Evolutionary conservation across 2,113 vertebrate species (phyloP), one percentile per base, ranked within the genome.

Genomic region (Leptobrachium ailaonicum): DNA sequence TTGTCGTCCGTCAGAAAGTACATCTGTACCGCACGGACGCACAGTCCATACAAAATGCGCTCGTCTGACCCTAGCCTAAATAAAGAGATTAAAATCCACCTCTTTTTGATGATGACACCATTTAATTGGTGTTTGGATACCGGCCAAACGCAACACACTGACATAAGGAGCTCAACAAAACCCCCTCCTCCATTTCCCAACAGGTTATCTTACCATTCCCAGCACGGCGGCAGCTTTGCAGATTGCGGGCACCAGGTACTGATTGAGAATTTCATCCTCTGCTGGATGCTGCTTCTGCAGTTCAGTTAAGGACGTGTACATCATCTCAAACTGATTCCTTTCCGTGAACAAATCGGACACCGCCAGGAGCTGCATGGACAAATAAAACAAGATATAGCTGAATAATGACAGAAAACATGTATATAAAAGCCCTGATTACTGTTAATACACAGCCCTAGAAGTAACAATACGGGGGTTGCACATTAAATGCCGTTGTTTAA

Each of bases 281-380:
- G 95, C 88, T 0, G 97, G 98, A 83, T 99, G 98, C 41, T 93
- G 93, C 87, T 96, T 96, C 81, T 96, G 94, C 63, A 99, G 86
- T 74, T 98, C 97, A n/a, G 91, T 95, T 87, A 99, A 79, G 0
- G 97, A 96, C 62, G 90, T 87, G 82, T 97, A 99, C 98, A 99
- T 99, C 95, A 95, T 97, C 88, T 99, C 97, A 88, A 98, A 99
- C 88, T 99, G 98, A 88, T 92, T 98, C 85, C 98, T 94, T 85
- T 99, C 98, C 0, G 98, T 99, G 92, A 99, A 99, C 81, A 99
- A 87, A 90, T 99, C 98, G 0, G 98, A 99, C 66, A 99, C 96
- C 20, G 97, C 96, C 75, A 99, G 93, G 85, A 99, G 94, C 98
- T 99, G 83, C 4, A 47, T 0, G 42, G 47, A 12, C 10, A 71